Conservation (phyloP, 2,888 invertebrate species). For the Leucophenga maculata region DNA sequence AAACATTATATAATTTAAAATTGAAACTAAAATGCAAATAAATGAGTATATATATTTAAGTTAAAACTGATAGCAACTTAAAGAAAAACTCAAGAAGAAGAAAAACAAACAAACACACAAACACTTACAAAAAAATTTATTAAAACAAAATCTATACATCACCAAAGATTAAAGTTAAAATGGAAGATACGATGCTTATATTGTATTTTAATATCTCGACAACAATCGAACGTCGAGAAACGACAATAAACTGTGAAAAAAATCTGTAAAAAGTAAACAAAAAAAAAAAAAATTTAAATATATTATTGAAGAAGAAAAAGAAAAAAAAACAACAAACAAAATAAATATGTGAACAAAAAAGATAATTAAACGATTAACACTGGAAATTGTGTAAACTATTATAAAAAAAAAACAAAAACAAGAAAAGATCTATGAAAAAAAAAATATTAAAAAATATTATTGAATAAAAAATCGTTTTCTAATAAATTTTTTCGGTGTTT, state of each 20-base stretch:
- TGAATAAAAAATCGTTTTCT: constrained; percentile 61
- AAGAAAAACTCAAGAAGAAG: constrained; percentile 43
- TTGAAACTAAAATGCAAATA: constrained; percentile 30
- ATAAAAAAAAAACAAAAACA: constrained; percentile 51
- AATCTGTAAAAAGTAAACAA: constrained; percentile 53
- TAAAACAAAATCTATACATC: constrained; percentile 26
- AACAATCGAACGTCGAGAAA: constrained; percentile 72
- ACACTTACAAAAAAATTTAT: constrained; percentile 43
- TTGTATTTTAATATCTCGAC: constrained; percentile 72
- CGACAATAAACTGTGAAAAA: constrained; percentile 73
- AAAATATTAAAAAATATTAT: constrained; percentile 40
- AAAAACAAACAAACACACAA: constrained; percentile 45
- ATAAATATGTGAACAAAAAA: constrained; percentile 32
- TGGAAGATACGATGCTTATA: constrained; percentile 50
- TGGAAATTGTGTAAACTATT: constrained; percentile 58
- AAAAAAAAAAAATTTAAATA: constrained; percentile 46
- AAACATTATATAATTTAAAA: constrained; percentile 28
- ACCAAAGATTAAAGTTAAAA: constrained; percentile 37
- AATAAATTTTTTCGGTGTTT: constrained; percentile 46
- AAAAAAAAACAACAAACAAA: constrained; percentile 34
- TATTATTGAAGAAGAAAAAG: constrained; percentile 52
- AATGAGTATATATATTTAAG: constrained; percentile 35
- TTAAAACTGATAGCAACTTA: constrained; percentile 50
- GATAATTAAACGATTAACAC: constrained; percentile 29
- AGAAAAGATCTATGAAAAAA: constrained; percentile 57